Evolutionary conservation across 2,888 invertebrate genomes (phyloP).

Genomic region (Blastobasis lacticolella): DNA sequence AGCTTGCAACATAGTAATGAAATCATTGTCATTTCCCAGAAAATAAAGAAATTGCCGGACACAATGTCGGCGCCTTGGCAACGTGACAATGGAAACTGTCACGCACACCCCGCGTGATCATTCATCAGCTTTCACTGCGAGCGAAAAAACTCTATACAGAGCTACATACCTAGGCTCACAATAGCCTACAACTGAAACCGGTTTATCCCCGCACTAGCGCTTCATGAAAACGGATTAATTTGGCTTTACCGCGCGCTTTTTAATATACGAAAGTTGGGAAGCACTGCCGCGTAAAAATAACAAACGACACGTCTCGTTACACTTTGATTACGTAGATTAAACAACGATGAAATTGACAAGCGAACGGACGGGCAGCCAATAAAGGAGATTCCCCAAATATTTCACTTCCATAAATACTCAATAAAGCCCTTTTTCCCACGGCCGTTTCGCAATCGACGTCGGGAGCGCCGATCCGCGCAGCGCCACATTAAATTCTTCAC

Average conservation of each 20-base stretch:
- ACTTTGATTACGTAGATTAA: conserved; percentile 35
- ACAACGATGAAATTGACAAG: conserved; percentile 40
- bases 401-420: conserved; percentile 46
- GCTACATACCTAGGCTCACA: too few relatives aligned
- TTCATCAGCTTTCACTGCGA: conserved; percentile 13
- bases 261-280: conserved; percentile 1
- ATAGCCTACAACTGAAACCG: background rate
- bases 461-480: conserved; percentile 40
- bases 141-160: background rate
- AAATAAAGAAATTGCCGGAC: conserved; percentile 24
- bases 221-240: background rate
- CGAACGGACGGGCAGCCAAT: conserved; percentile 39
- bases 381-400: conserved; percentile 48
- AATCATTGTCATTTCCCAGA: conserved; percentile 15
- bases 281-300: conserved; percentile 9
- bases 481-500: conserved; percentile 62
- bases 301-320: conserved; percentile 12
- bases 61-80: conserved; percentile 20
- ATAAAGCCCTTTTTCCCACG: conserved; percentile 47
- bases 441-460: conserved; percentile 42
- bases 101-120: conserved; percentile 23
- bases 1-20: conserved; percentile 10
- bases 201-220: background rate
- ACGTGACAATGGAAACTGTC: conserved; percentile 25
- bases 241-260: too few relatives aligned